Percentiles rank a stretch among this genome's conserved stretches.
Evolutionary conservation across 2,888 invertebrate genomes (phyloP).

Genomic region (Campoletis raptor): DNA sequence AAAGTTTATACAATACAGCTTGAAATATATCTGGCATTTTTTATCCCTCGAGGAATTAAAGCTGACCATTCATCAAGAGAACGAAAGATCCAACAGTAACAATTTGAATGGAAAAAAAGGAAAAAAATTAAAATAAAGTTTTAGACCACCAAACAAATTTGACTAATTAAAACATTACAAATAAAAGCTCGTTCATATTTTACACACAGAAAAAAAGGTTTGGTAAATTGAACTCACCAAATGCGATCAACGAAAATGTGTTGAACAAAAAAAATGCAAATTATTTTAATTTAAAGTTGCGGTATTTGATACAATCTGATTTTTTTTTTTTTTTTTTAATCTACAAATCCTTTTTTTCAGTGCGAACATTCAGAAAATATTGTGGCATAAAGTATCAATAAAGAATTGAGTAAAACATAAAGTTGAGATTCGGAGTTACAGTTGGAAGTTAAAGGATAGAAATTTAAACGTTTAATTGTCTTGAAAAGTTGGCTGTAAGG

Average conservation of each 20-base stretch:
- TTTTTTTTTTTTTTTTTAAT: no score
- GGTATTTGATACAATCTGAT: background rate
- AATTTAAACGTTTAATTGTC: background rate
- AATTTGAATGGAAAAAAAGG: background rate
- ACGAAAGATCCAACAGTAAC: background rate
- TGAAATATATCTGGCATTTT: no score
- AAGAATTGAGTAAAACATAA: background rate
- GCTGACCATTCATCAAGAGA: background rate
- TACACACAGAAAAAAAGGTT: background rate
- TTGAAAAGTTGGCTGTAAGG: background rate
- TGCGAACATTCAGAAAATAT: background rate
- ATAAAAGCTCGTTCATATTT: background rate
- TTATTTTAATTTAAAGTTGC: background rate
- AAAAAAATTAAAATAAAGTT: background rate
- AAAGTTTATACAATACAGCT: background rate
- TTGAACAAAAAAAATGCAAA: background rate
- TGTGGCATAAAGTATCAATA: background rate
- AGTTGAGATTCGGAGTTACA: background rate
- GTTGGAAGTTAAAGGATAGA: background rate
- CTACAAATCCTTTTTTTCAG: no score
- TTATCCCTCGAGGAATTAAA: background rate
- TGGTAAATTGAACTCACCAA: background rate
- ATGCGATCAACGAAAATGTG: background rate
- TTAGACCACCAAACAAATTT: background rate
- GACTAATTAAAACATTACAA: background rate